Evolutionary conservation across 2,888 invertebrate species (phyloP), one percentile per base, ranked within the genome.

Genomic region (Rotaria macrura): DNA sequence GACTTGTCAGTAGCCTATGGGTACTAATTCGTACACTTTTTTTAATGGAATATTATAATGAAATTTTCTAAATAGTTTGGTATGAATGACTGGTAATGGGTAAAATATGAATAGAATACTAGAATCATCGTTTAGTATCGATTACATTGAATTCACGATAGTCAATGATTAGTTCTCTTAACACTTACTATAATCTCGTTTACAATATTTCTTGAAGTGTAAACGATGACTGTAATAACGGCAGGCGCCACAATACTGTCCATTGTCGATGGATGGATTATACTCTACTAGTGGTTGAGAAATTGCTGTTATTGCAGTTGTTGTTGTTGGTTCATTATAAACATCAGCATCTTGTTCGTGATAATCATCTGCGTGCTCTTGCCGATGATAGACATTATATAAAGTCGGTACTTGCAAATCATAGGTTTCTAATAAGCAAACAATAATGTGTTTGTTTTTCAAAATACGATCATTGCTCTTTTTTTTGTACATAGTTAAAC

Each of bases 191-290:
- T 74, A 54, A 65, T 86, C 74, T 54, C 47, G 47, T 86, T 84
- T 86, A 38, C 86, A 86, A 34, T 47, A 86, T 52, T 86, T 84
- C n/a, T 47, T 40, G n/a, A 86, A 43, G 25, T 47, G 65, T 34
- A 85, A 29, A 84, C 47, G 52, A 29, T 65, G 52, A 34, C 47
- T 49, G 49, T 84, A 84, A 23, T 38, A 74, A 55, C 72, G 84
- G 49, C 86, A 86, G 29, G 55, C 72, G 23, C 84, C 79, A 49
- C 86, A 84, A 65, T 84, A 65, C 12, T 84, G 23, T n/a, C 43
- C 65, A 10, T 20, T 34, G 34, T 38, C 83, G 52, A 43, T 54
- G 29, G 49, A 38, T 17, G 54, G 43, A 84, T 54, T 38, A 52
- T 54, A 84, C 10, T 84, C 84, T 29, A 12, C 7, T n/a, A 38